Conservation (phyloP, 2,113 vertebrate genomes). For the Cranoglanis bouderius region DNA sequence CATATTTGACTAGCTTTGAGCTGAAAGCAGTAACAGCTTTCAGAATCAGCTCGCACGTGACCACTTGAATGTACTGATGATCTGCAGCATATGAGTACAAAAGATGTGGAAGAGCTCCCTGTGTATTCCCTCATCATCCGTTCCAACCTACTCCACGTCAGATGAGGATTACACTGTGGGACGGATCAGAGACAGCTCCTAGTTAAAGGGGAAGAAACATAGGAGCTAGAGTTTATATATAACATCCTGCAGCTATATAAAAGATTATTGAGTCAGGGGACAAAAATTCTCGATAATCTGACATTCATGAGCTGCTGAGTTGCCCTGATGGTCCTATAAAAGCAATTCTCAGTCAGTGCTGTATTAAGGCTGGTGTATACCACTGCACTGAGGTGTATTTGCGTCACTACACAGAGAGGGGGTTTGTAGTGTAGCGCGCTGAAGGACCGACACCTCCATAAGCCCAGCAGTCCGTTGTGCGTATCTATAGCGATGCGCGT, state of each 20-base stretch:
- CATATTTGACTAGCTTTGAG: not conserved
- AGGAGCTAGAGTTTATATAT: not conserved
- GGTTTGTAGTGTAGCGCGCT: not conserved
- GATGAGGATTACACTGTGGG: not conserved
- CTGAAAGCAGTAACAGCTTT: constrained; percentile 19
- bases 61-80: constrained; percentile 33
- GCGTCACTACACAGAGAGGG: not conserved
- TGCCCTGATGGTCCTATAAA: not conserved
- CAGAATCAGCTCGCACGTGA: constrained; percentile 55
- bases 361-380: not conserved
- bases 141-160: not conserved
- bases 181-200: not conserved
- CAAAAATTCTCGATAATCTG: not conserved
- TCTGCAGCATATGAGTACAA: constrained; percentile 45
- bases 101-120: constrained; percentile 48
- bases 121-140: constrained; percentile 55
- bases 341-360: not conserved
- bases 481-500: not conserved
- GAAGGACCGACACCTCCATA: not conserved
- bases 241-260: not conserved
- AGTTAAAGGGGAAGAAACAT: not conserved
- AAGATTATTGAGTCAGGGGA: not conserved
- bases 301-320: not conserved
- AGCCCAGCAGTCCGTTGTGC: not conserved
- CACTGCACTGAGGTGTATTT: not conserved